A percentile compares a stretch with the other conserved stretches of the same genome.
Conservation (phyloP, 2,797 vertebrate genomes). For the Hypotaenidia okinawae region DNA sequence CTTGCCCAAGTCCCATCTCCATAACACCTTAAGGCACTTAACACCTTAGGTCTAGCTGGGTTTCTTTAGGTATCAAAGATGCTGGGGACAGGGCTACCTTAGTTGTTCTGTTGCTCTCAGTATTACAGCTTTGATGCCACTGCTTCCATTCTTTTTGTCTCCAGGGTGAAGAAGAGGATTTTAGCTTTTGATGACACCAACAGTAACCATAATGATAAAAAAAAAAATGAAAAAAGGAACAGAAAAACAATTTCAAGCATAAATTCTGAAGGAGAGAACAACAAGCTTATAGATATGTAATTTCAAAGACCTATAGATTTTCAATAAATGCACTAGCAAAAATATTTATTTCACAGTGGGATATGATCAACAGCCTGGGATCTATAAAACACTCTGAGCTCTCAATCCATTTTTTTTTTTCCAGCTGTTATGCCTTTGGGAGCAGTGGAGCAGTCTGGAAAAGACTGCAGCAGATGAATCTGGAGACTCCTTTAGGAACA, state of each 20-base stretch:
- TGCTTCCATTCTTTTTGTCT: not conserved
- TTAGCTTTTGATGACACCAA: not conserved
- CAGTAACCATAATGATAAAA: not conserved
- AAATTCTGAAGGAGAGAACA: constrained; percentile 5
- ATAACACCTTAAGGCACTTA: not conserved
- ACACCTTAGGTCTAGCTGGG: not conserved
- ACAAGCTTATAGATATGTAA: not conserved
- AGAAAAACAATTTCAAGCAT: not conserved
- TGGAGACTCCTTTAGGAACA: constrained; percentile 30
- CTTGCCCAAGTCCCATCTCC: not conserved
- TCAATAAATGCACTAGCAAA: constrained; percentile 13
- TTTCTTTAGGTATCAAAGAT: not conserved
- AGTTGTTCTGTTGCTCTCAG: not conserved
- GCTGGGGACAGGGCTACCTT: not conserved
- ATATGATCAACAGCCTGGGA: constrained; percentile 18
- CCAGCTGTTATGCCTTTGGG: constrained; percentile 24
- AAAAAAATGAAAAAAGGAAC: not conserved
- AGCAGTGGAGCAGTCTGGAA: constrained; percentile 39
- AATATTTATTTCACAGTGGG: constrained; percentile 16
- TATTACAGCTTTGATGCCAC: not conserved
- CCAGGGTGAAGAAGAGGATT: not conserved
- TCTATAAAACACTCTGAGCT: not conserved
- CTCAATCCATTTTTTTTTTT: not conserved
- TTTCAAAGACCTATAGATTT: constrained; percentile 34
- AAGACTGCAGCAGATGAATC: constrained; percentile 26